Conservation (phyloP, 2,888 invertebrate genomes). For the Andricus curvator region DNA sequence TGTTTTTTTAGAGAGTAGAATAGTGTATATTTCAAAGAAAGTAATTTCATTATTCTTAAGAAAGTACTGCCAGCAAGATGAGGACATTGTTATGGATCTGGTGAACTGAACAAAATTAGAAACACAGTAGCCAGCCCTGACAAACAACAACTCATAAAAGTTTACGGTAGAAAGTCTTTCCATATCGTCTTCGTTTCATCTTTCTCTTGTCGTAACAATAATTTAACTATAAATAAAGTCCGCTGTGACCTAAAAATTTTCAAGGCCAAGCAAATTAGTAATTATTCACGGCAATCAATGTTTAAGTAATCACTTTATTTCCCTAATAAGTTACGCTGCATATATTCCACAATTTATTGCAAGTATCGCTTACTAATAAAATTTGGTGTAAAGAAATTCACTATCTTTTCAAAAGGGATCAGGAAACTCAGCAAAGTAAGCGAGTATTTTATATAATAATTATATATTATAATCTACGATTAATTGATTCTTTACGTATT, state of each 20-base stretch:
- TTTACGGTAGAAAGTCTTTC: slow-evolving; percentile 62
- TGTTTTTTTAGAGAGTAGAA: slow-evolving; percentile 10
- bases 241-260: slow-evolving; percentile 33
- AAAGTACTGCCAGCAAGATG: slow-evolving; percentile 17
- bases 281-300: slow-evolving; percentile 12
- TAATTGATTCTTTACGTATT: no score
- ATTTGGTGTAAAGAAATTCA: background rate
- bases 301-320: slow-evolving; percentile 20
- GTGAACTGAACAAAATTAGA: slow-evolving; percentile 27
- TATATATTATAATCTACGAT: no score
- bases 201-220: slow-evolving; percentile 37
- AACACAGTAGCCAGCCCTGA: slow-evolving; percentile 26
- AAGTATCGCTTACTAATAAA: background rate
- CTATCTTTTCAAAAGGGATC: background rate
- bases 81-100: slow-evolving; percentile 41
- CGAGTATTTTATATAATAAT: no score
- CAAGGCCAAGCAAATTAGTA: slow-evolving; percentile 37
- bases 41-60: slow-evolving; percentile 39
- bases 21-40: slow-evolving; percentile 1
- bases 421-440: no score
- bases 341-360: background rate
- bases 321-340: background rate
- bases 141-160: slow-evolving; percentile 46
- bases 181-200: slow-evolving; percentile 43
- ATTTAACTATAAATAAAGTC: slow-evolving; percentile 34